Evolutionary conservation across 2,797 vertebrate species (phyloP).

Genomic region (Neosilurus hyrtlii): DNA sequence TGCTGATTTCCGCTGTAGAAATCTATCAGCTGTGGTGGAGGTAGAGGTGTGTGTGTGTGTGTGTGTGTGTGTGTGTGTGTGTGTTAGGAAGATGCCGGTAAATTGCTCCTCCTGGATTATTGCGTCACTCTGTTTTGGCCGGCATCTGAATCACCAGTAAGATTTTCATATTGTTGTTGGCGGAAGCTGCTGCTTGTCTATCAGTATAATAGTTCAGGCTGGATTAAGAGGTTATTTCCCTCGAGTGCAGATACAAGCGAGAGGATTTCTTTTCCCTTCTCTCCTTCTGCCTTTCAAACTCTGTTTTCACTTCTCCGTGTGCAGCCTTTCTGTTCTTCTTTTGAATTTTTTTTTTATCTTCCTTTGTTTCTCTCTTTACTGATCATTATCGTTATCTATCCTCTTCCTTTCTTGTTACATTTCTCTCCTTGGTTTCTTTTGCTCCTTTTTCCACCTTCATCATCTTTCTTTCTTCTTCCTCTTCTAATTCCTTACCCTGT

Average conservation of each 20-base stretch:
- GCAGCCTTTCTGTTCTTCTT: neutral
- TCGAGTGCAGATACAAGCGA: conserved; percentile 83
- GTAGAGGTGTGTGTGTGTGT: conserved; percentile 3
- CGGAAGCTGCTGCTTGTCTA: conserved; percentile 84
- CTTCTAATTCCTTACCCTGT: neutral
- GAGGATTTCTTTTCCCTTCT: conserved; percentile 59
- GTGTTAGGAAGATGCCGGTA: conserved; percentile 4
- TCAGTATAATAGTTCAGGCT: conserved; percentile 88
- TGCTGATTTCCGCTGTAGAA: conserved; percentile 21
- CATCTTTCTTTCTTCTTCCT: neutral
- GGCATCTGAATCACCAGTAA: conserved; percentile 79
- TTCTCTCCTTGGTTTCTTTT: neutral
- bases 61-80: conserved; percentile 25
- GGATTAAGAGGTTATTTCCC: conserved; percentile 97
- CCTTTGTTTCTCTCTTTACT: neutral
- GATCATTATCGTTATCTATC: neutral
- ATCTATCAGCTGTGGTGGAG: conserved; percentile 19
- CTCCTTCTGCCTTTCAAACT: neutral
- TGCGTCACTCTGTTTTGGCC: conserved; percentile 46
- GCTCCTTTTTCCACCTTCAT: neutral
- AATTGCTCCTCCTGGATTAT: conserved; percentile 31
- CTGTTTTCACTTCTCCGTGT: neutral
- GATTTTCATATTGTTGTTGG: conserved; percentile 83
- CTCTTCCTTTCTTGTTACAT: neutral
- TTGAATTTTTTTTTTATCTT: neutral